These are phyloP conservation scores for Spondyliosoma cantharus DNA, from an alignment of 2,797 vertebrate species.

Conservation along the genomic window DNA sequence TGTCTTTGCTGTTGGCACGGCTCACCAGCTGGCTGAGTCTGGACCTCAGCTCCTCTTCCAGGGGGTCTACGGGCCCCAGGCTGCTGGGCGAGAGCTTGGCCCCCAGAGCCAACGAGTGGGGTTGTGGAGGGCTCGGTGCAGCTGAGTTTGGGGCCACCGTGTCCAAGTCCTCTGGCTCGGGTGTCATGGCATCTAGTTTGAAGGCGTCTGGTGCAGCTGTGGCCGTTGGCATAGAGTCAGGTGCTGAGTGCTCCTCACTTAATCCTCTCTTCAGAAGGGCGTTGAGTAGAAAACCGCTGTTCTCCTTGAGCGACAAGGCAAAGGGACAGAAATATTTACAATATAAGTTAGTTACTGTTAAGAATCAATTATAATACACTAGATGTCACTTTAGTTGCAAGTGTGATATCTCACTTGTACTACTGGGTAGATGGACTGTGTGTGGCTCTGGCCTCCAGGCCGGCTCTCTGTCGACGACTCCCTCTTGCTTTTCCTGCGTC, in stretches of 20 bases:
- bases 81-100: slow-evolving; percentile 30
- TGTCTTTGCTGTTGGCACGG: slow-evolving; percentile 87
- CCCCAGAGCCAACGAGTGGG: slow-evolving; percentile 17
- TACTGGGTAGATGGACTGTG: slow-evolving; percentile 67
- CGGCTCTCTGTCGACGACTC: slow-evolving; percentile 79
- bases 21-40: slow-evolving; percentile 85
- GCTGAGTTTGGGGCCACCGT: slow-evolving; percentile 67
- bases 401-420: slow-evolving; percentile 63
- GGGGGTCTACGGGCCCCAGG: slow-evolving; percentile 53
- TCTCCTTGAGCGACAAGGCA: slow-evolving; percentile 73
- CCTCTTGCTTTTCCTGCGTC: slow-evolving; percentile 87
- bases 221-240: slow-evolving; percentile 51
- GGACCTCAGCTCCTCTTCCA: slow-evolving; percentile 85
- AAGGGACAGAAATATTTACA: neutral
- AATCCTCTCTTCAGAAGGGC: slow-evolving; percentile 77
- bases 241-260: slow-evolving; percentile 72
- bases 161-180: slow-evolving; percentile 70
- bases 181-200: slow-evolving; percentile 68
- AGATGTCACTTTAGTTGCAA: neutral
- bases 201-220: slow-evolving; percentile 64
- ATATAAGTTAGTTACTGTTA: neutral
- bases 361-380: neutral
- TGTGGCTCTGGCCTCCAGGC: slow-evolving; percentile 62
- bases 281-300: slow-evolving; percentile 80
- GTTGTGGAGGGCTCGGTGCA: slow-evolving; percentile 41